Percentiles rank a stretch among this genome's conserved stretches.
Evolutionary conservation across 2,888 invertebrate species (phyloP).

Genomic region (Rhagonycha fulva): DNA sequence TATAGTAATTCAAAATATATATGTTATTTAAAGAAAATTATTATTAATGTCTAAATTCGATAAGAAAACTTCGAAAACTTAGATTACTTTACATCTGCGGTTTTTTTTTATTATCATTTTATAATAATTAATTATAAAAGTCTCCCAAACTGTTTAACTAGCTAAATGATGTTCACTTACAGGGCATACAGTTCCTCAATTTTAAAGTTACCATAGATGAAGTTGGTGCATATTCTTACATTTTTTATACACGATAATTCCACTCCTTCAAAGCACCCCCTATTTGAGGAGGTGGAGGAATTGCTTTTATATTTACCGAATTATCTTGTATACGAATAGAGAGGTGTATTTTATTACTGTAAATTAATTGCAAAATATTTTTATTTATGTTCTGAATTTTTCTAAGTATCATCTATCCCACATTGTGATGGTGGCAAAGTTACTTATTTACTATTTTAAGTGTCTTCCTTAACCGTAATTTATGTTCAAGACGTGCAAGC

Average conservation of each 20-base stretch:
- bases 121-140: constrained; percentile 1
- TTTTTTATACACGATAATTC: not conserved
- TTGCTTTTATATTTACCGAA: not conserved
- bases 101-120: not conserved
- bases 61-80: not conserved
- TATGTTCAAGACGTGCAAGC: not conserved
- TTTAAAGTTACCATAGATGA: constrained; percentile 27
- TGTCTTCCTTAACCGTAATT: not conserved
- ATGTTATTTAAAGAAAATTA: constrained; percentile 42
- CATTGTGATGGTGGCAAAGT: not conserved
- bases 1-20: constrained; percentile 34
- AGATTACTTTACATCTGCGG: not conserved
- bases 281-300: not conserved
- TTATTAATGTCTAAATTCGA: constrained; percentile 4
- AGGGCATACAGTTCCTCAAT: constrained; percentile 24
- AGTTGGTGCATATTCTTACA: not conserved
- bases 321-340: not conserved
- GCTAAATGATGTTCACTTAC: constrained; percentile 9
- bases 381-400: not conserved
- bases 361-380: not conserved
- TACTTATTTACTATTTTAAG: not conserved
- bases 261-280: not conserved
- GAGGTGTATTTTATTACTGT: not conserved
- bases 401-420: not conserved
- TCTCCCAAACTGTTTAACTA: constrained; percentile 25